These are phyloP conservation scores for Drosophila fungiperda DNA, from an alignment of 2,888 invertebrate species.

Conservation along the genomic window DNA sequence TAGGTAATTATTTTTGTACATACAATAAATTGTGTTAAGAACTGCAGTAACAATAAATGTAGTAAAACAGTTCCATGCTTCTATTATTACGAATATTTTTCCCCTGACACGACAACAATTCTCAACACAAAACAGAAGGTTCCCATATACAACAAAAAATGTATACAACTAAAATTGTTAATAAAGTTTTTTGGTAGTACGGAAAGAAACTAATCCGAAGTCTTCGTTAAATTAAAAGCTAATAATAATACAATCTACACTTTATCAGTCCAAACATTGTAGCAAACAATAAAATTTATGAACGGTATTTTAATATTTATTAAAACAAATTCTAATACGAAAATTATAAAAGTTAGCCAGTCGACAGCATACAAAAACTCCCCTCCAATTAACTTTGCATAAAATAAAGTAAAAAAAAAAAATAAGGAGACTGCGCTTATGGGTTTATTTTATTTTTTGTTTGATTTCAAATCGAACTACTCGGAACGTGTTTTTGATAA, in stretches of 20 bases:
- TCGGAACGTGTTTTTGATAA: slow-evolving; percentile 72
- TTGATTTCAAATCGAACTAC: slow-evolving; percentile 38
- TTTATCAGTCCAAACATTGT: neutral
- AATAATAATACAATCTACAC: neutral
- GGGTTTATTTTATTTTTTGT: slow-evolving; percentile 23
- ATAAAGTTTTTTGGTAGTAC: neutral
- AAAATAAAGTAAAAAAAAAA: slow-evolving; percentile 1
- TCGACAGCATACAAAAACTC: neutral
- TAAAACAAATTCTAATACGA: neutral
- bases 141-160: neutral
- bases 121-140: slow-evolving; percentile 6
- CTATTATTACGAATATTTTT: neutral
- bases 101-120: slow-evolving; percentile 3
- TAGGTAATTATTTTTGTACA: slow-evolving; percentile 15
- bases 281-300: neutral
- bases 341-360: neutral
- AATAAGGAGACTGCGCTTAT: neutral
- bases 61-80: neutral
- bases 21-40: slow-evolving; percentile 15
- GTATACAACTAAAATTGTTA: neutral
- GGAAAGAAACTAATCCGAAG: neutral
- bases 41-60: slow-evolving; percentile 9
- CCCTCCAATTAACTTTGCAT: neutral
- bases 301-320: slow-evolving; percentile 2
- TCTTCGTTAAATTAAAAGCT: neutral